Percentiles rank a stretch among this genome's conserved stretches.
These are phyloP conservation scores for Drosophila neonasuta DNA, from an alignment of 2,888 invertebrate species.

Conservation along the genomic window DNA sequence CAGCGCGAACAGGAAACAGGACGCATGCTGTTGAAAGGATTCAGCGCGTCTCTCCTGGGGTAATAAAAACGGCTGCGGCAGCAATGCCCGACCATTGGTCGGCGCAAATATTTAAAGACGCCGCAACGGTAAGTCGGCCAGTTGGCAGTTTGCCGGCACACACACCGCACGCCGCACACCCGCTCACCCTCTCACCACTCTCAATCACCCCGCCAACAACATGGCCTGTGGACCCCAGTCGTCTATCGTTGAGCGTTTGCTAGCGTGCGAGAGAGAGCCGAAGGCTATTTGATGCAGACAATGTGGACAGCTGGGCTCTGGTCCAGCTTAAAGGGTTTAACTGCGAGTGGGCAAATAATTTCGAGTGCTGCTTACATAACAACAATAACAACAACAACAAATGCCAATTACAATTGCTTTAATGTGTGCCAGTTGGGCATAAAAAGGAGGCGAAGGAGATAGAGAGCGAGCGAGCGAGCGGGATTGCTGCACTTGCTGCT, in stretches of 20 bases:
- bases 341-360: conserved; percentile 53
- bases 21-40: conserved; percentile 49
- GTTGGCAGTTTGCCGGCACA: conserved; percentile 25
- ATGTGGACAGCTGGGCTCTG: conserved; percentile 43
- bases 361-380: conserved; percentile 63
- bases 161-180: background rate
- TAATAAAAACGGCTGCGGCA: conserved; percentile 64
- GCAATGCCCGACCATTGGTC: conserved; percentile 43
- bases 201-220: background rate
- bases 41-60: conserved; percentile 55
- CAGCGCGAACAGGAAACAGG: conserved; percentile 33
- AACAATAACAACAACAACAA: conserved; percentile 66
- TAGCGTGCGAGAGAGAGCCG: conserved; percentile 7
- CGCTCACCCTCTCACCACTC: too few species aligned
- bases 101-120: conserved; percentile 53
- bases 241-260: background rate
- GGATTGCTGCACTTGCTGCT: conserved; percentile 44
- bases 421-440: conserved; percentile 39
- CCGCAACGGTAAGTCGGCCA: conserved; percentile 35
- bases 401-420: conserved; percentile 76
- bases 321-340: conserved; percentile 50
- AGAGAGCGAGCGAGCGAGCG: conserved; percentile 1
- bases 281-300: conserved; percentile 53
- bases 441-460: background rate
- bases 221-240: conserved; percentile 2